phyloP scores from a whole-genome alignment of 2,888 invertebrate species.

The Watsonalla cultraria region DNA sequence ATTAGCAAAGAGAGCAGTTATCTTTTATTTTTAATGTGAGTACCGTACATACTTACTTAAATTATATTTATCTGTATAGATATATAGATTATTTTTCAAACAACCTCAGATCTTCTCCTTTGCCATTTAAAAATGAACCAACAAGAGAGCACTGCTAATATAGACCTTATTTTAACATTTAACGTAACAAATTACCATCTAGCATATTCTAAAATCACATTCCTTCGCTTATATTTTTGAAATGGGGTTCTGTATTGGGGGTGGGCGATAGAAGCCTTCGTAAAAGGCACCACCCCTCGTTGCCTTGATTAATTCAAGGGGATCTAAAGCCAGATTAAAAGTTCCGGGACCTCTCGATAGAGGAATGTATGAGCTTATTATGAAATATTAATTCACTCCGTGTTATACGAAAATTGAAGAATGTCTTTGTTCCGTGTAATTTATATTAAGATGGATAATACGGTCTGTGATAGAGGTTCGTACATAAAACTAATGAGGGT shows the following conservation, averaged over 20 bases:
- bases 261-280: slow-evolving; percentile 31
- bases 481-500: too few relatives aligned
- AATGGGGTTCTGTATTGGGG: slow-evolving; percentile 14
- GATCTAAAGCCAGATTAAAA: slow-evolving; percentile 55
- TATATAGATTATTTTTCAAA: too few relatives aligned
- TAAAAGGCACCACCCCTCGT: slow-evolving; percentile 24
- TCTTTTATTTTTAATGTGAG: too few relatives aligned
- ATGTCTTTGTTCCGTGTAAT: slow-evolving; percentile 25
- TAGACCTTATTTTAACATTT: not conserved
- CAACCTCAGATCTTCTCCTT: too few relatives aligned
- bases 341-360: slow-evolving; percentile 37
- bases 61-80: too few relatives aligned
- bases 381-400: slow-evolving; percentile 46
- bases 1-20: too few relatives aligned
- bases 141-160: too few relatives aligned
- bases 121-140: too few relatives aligned
- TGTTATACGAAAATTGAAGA: slow-evolving; percentile 37
- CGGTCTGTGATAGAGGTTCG: not conserved
- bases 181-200: not conserved
- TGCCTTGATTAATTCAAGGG: slow-evolving; percentile 45
- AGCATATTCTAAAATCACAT: not conserved
- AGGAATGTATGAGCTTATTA: slow-evolving; percentile 56
- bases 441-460: slow-evolving; percentile 3
- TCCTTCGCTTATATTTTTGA: slow-evolving; percentile 2
- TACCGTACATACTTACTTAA: too few relatives aligned